Evolutionary conservation across 2,113 vertebrate species (phyloP).

Genomic region (Sceloporus tristichus): DNA sequence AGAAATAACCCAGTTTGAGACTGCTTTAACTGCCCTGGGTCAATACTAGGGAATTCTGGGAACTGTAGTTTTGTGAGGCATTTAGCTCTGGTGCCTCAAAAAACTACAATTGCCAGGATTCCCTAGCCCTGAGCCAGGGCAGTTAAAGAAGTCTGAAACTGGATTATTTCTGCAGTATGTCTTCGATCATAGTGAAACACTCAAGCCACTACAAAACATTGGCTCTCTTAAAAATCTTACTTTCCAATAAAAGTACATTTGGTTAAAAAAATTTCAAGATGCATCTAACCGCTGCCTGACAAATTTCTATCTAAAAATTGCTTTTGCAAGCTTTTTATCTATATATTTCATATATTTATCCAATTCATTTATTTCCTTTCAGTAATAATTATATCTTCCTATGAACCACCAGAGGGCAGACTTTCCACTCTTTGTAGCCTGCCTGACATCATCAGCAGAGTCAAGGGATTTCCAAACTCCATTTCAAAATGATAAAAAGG

Average conservation of each 20-base stretch:
- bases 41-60: too few species aligned
- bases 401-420: slow-evolving; percentile 60
- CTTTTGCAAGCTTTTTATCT: slow-evolving; percentile 24
- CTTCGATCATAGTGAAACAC: too few species aligned
- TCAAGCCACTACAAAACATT: too few species aligned
- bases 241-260: not conserved
- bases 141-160: too few species aligned
- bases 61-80: too few species aligned
- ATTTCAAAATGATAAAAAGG: not conserved
- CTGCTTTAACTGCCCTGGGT: too few species aligned
- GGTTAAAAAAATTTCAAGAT: not conserved
- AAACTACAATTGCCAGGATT: too few species aligned
- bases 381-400: fast-evolving
- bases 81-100: too few species aligned
- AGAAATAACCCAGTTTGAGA: too few species aligned
- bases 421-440: slow-evolving; percentile 27
- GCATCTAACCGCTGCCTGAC: not conserved
- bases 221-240: too few species aligned
- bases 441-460: slow-evolving; percentile 17
- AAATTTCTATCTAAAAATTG: not conserved
- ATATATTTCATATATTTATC: slow-evolving; percentile 3
- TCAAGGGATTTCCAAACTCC: fast-evolving
- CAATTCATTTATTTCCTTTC: not conserved
- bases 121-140: too few species aligned
- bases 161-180: too few species aligned